Evolutionary conservation across 2,113 vertebrate species (phyloP).

Genomic region (Setophaga coronata): DNA sequence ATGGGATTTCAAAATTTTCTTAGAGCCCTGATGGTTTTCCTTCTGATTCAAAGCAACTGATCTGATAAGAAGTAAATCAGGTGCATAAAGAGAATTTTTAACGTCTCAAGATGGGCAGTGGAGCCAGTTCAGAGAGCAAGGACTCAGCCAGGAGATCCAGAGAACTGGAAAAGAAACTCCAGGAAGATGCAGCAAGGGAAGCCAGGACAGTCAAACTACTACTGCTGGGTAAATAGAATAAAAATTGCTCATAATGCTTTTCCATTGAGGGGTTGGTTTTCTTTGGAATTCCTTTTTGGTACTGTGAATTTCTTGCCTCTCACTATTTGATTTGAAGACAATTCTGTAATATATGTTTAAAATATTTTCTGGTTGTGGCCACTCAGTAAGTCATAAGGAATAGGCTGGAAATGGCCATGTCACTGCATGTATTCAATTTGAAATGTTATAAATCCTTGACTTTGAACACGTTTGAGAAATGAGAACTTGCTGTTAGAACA

Average conservation of each 20-base stretch:
- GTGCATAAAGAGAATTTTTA: background rate
- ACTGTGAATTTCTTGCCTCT: background rate
- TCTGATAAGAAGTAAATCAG: background rate
- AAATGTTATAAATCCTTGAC: background rate
- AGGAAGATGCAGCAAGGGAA: conserved; percentile 76
- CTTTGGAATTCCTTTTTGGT: background rate
- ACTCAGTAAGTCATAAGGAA: background rate
- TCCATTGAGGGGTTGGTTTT: background rate
- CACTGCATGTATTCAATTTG: background rate
- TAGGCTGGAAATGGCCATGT: background rate
- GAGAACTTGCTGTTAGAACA: background rate
- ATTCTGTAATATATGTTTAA: background rate
- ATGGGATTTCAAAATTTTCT: background rate
- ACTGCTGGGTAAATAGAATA: conserved; percentile 73
- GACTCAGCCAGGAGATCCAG: conserved; percentile 73
- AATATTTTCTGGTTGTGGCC: background rate
- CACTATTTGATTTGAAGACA: background rate
- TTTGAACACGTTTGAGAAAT: background rate
- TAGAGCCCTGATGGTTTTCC: background rate
- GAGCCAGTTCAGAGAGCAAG: conserved; percentile 75
- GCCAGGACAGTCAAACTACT: conserved; percentile 78
- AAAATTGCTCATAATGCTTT: background rate
- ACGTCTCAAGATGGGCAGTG: conserved; percentile 64
- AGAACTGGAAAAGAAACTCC: conserved; percentile 79
- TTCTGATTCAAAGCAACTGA: background rate